These are phyloP conservation scores for Panzeria rudis DNA, from an alignment of 2,888 invertebrate genomes.

Conservation along the genomic window DNA sequence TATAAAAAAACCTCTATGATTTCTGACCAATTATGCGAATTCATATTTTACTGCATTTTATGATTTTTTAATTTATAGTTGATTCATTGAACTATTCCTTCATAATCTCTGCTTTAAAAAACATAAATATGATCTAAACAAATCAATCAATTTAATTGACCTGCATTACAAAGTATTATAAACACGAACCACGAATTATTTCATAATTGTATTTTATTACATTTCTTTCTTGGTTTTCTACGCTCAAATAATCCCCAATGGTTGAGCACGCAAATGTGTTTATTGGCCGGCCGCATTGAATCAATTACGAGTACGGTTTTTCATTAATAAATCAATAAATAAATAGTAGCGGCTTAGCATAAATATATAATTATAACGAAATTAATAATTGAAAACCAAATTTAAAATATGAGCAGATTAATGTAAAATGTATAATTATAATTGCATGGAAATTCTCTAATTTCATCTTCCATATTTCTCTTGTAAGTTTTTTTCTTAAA, in stretches of 20 bases:
- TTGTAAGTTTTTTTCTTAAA: slow-evolving; percentile 1
- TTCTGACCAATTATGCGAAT: too few species aligned
- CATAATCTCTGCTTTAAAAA: too few species aligned
- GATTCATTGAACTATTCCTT: too few species aligned
- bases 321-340: slow-evolving; percentile 42
- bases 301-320: neutral
- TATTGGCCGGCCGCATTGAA: slow-evolving; percentile 4
- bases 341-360: neutral
- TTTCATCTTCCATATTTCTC: slow-evolving; percentile 19
- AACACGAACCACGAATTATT: slow-evolving; percentile 32
- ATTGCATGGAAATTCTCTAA: neutral
- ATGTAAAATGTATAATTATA: neutral
- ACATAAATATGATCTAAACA: neutral
- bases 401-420: neutral
- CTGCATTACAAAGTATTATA: slow-evolving; percentile 7
- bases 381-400: slow-evolving; percentile 9
- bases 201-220: slow-evolving; percentile 10
- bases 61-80: too few species aligned
- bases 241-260: neutral
- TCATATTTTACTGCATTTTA: neutral
- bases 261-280: slow-evolving; percentile 31
- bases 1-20: too few species aligned
- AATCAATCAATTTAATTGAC: slow-evolving; percentile 35
- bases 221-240: neutral
- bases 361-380: slow-evolving; percentile 9